phyloP scores from a whole-genome alignment of 2,113 vertebrate genomes.

The Pholis gunnellus region DNA sequence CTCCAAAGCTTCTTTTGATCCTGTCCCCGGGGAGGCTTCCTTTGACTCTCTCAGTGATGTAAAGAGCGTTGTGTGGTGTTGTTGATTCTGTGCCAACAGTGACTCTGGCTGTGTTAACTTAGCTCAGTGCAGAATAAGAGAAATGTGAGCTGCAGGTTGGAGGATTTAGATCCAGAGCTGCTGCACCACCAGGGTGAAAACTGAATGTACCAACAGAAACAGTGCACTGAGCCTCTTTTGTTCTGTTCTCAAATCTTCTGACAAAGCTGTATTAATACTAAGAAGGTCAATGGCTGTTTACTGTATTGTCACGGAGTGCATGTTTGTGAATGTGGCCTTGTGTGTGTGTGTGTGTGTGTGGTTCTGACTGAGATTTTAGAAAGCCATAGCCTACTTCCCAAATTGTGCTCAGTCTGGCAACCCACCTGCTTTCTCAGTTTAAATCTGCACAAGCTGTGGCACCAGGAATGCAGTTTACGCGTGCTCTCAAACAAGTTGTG shows the following conservation, averaged over 20 bases:
- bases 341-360: neutral
- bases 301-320: neutral
- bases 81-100: conserved; percentile 32
- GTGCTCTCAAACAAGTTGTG: neutral
- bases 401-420: conserved; percentile 36
- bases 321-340: neutral
- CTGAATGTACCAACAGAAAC: conserved; percentile 35
- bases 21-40: conserved; percentile 21
- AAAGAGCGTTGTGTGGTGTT: neutral
- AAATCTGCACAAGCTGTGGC: conserved; percentile 43
- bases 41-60: conserved; percentile 22
- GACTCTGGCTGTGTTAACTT: conserved; percentile 5
- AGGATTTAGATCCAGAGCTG: conserved; percentile 6
- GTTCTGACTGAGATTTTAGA: conserved; percentile 2
- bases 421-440: conserved; percentile 45
- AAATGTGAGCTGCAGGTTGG: conserved; percentile 13
- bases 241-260: conserved; percentile 44
- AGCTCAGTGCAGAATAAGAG: conserved; percentile 6
- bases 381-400: conserved; percentile 5
- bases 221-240: conserved; percentile 44
- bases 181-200: conserved; percentile 11
- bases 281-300: conserved; percentile 47
- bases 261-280: conserved; percentile 59
- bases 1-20: conserved; percentile 32
- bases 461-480: conserved; percentile 31